phyloP scores from a whole-genome alignment of 2,797 vertebrate species.

The Stomatorhinus walkeri region DNA sequence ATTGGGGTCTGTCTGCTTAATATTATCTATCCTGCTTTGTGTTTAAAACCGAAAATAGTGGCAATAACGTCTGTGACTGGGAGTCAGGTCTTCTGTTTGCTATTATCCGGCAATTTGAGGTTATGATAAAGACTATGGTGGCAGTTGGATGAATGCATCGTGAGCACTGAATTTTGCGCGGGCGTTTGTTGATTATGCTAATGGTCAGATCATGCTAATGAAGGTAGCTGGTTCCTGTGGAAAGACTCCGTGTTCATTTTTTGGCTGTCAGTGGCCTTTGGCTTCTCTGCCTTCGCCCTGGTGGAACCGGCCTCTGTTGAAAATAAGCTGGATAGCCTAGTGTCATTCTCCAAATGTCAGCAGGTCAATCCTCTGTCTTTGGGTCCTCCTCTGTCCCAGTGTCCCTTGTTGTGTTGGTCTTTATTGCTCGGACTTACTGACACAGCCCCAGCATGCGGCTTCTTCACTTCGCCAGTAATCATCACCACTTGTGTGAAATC shows the following conservation, averaged over 20 bases:
- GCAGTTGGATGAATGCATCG: neutral
- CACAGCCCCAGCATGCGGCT: neutral
- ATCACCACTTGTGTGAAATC: neutral
- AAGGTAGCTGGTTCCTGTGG: neutral
- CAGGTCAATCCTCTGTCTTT: conserved; percentile 33
- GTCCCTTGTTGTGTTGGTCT: neutral
- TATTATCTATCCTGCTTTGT: neutral
- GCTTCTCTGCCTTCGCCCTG: neutral
- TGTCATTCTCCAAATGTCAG: conserved; percentile 43
- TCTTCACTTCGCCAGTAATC: neutral
- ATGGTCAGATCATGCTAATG: neutral
- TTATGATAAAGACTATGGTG: neutral
- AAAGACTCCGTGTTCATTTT: neutral
- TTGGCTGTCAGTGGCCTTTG: neutral
- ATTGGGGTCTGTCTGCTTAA: neutral
- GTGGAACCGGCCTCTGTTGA: conserved; percentile 27
- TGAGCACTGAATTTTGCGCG: neutral
- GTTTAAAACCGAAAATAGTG: neutral
- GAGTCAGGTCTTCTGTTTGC: neutral
- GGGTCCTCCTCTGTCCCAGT: neutral
- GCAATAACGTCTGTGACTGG: neutral
- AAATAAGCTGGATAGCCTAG: conserved; percentile 40
- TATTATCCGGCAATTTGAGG: neutral
- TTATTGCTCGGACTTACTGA: neutral
- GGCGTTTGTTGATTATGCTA: neutral